Percentiles rank a stretch among this genome's conserved stretches.
phyloP scores from a whole-genome alignment of 2,797 vertebrate genomes.

The Labeo calbasu region DNA sequence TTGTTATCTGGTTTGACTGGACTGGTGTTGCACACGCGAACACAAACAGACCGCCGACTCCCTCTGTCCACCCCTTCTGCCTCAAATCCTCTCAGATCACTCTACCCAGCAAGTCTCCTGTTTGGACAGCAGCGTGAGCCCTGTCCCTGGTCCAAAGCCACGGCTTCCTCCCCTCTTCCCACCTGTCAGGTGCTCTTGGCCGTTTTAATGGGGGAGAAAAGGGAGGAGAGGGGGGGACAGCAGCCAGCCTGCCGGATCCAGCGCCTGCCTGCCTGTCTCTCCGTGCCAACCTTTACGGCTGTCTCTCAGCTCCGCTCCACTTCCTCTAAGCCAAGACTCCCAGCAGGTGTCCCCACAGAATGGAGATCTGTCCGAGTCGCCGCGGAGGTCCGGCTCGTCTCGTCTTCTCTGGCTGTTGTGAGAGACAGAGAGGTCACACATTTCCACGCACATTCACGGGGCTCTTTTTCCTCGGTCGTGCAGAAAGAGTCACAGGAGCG shows the following conservation, averaged over 20 bases:
- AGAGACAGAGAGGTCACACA: slow-evolving; percentile 48
- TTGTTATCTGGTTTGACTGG: slow-evolving; percentile 32
- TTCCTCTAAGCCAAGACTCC: slow-evolving; percentile 72
- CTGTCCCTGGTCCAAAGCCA: slow-evolving; percentile 67
- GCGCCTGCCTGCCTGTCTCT: slow-evolving; percentile 62
- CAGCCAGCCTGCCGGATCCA: slow-evolving; percentile 69
- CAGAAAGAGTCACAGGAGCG: neutral
- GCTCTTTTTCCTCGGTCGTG: neutral
- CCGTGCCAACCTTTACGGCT: slow-evolving; percentile 70
- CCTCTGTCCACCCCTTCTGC: slow-evolving; percentile 42
- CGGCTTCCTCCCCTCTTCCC: slow-evolving; percentile 65
- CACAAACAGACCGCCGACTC: slow-evolving; percentile 38
- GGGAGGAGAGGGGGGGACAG: slow-evolving; percentile 21
- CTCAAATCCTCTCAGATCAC: slow-evolving; percentile 57
- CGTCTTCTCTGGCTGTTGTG: slow-evolving; percentile 28
- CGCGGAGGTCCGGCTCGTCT: slow-evolving; percentile 31
- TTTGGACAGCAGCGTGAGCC: slow-evolving; percentile 63
- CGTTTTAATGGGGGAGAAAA: slow-evolving; percentile 62
- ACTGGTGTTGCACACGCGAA: neutral
- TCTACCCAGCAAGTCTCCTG: slow-evolving; percentile 62
- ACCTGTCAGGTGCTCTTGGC: slow-evolving; percentile 77
- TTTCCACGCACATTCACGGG: slow-evolving; percentile 5
- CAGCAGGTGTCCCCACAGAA: slow-evolving; percentile 69
- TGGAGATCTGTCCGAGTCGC: slow-evolving; percentile 42
- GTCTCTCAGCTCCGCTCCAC: slow-evolving; percentile 69